Percentiles rank a stretch among this genome's conserved stretches.
phyloP scores from a whole-genome alignment of 1,140 invertebrate genomes.

The Pogonomyrmex californicus region DNA sequence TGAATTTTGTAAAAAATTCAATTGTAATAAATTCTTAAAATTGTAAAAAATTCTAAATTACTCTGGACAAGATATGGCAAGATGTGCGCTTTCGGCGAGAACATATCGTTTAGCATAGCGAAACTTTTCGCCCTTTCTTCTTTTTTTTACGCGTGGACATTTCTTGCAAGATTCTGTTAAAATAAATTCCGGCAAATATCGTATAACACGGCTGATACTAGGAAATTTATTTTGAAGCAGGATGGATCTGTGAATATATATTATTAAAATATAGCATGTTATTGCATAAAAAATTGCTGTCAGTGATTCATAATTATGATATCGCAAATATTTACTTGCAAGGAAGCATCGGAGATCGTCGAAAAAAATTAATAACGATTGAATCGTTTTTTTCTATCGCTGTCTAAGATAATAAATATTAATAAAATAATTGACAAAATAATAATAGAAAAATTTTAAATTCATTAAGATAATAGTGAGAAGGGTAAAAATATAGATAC shows the following conservation, averaged over 20 bases:
- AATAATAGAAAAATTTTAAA: neutral
- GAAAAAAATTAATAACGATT: conserved; percentile 76
- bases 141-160: conserved; percentile 82
- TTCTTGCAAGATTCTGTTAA: conserved; percentile 84
- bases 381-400: conserved; percentile 55
- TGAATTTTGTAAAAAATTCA: neutral
- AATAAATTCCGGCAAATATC: conserved; percentile 86
- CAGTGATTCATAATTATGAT: conserved; percentile 19
- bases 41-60: conserved; percentile 64
- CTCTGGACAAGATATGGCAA: conserved; percentile 87
- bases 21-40: too few relatives aligned
- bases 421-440: conserved; percentile 15
- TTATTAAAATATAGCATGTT: neutral
- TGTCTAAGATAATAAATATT: conserved; percentile 56
- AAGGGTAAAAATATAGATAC: conserved; percentile 6
- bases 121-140: conserved; percentile 82
- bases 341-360: conserved; percentile 77
- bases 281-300: conserved; percentile 20
- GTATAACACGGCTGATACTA: conserved; percentile 83
- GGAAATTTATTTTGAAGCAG: conserved; percentile 84
- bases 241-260: conserved; percentile 80
- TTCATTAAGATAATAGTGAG: neutral
- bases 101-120: conserved; percentile 86
- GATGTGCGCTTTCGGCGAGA: conserved; percentile 86
- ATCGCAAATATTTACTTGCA: conserved; percentile 78